A percentile compares a stretch with the other conserved stretches of the same genome.
phyloP scores from a whole-genome alignment of 2,888 invertebrate genomes.

The Monochamus alternatus region DNA sequence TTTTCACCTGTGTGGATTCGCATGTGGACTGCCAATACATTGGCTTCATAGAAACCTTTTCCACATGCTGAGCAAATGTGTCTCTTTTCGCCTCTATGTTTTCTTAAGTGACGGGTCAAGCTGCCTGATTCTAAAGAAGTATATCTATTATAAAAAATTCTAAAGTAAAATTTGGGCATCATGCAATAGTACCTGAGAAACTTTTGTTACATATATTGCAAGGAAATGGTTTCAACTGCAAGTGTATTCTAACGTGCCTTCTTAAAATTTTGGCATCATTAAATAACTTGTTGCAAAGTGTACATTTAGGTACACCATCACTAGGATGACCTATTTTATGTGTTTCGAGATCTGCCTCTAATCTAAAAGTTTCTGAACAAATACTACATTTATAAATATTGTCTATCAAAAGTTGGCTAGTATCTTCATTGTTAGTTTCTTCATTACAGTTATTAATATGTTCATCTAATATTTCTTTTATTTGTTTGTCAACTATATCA shows the following conservation, averaged over 20 bases:
- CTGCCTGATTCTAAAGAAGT: slow-evolving; percentile 61
- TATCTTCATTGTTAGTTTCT: slow-evolving; percentile 12
- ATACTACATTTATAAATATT: slow-evolving; percentile 54
- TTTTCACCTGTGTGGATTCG: slow-evolving; percentile 66
- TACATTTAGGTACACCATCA: slow-evolving; percentile 59
- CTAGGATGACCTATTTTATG: slow-evolving; percentile 62
- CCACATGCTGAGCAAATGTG: slow-evolving; percentile 65
- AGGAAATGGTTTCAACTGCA: slow-evolving; percentile 62
- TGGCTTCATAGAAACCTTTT: slow-evolving; percentile 66
- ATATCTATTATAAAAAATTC: no score
- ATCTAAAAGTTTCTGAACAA: slow-evolving; percentile 60
- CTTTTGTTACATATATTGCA: slow-evolving; percentile 62
- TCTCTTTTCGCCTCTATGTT: slow-evolving; percentile 64
- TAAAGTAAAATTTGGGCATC: no score
- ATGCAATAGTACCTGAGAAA: slow-evolving; percentile 52
- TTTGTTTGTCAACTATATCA: slow-evolving; percentile 42
- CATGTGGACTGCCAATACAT: slow-evolving; percentile 64
- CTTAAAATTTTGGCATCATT: slow-evolving; percentile 61
- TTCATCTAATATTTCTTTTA: slow-evolving; percentile 34
- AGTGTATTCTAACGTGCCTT: slow-evolving; percentile 63
- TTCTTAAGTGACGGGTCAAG: slow-evolving; percentile 63
- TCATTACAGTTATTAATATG: slow-evolving; percentile 36
- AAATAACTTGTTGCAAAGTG: slow-evolving; percentile 62
- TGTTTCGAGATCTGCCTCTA: slow-evolving; percentile 60
- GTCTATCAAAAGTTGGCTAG: slow-evolving; percentile 6